These are phyloP conservation scores for Drosophila asahinai DNA, from an alignment of 1,140 invertebrate species.

Conservation along the genomic window DNA sequence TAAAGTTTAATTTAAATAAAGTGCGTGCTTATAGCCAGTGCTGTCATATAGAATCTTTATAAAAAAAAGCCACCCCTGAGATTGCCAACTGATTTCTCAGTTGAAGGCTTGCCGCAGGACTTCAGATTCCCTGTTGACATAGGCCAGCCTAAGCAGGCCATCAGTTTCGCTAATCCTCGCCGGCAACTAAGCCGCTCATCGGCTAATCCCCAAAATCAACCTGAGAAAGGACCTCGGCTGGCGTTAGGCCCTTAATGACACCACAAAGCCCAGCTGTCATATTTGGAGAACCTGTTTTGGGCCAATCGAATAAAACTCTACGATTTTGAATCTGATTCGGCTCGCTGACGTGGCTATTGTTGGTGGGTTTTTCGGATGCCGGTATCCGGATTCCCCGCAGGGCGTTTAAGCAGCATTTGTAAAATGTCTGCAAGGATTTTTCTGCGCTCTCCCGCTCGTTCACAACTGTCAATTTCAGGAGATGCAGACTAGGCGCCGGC, in stretches of 20 bases:
- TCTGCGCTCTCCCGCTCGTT: conserved; percentile 28
- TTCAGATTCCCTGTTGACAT: conserved; percentile 29
- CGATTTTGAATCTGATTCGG: conserved; percentile 41
- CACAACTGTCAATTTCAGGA: conserved; percentile 75
- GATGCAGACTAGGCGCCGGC: conserved; percentile 61
- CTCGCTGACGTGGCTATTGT: conserved; percentile 5
- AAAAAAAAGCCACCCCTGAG: conserved; percentile 13
- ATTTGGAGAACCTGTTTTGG: conserved; percentile 35
- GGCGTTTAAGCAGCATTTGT: conserved; percentile 50
- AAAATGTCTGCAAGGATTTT: conserved; percentile 67
- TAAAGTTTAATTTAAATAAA: too few species aligned
- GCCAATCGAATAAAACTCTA: conserved; percentile 37
- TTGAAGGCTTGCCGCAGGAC: not conserved
- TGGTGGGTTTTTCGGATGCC: not conserved
- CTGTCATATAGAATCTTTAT: not conserved
- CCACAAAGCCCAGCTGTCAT: conserved; percentile 71
- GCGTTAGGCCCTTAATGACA: conserved; percentile 60
- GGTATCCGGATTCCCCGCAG: conserved; percentile 16
- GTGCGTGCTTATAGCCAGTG: too few species aligned
- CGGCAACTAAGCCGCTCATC: conserved; percentile 67
- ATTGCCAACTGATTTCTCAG: conserved; percentile 4
- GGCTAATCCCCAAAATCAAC: conserved; percentile 70
- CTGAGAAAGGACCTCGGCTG: conserved; percentile 36
- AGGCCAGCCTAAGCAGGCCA: conserved; percentile 24
- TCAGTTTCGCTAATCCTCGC: conserved; percentile 43